Percentiles rank a stretch among this genome's conserved stretches.
Conservation (phyloP, 1,140 invertebrate species). For the Eumeta japonica region DNA sequence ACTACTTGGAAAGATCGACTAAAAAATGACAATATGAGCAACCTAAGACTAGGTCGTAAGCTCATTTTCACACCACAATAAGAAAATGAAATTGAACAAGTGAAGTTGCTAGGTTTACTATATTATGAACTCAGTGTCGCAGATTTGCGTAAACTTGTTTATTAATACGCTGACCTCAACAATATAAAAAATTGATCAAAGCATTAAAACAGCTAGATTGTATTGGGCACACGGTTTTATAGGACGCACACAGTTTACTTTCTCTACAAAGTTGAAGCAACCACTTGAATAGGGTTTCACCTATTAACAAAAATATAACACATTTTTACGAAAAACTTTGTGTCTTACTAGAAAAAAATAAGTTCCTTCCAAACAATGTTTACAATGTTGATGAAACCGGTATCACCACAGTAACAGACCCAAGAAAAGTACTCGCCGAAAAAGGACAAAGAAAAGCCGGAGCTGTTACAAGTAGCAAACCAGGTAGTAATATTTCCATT, state of each 20-base stretch:
- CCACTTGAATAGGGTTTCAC: constrained; percentile 24
- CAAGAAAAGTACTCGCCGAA: constrained; percentile 30
- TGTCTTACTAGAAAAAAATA: constrained; percentile 18
- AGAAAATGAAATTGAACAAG: constrained; percentile 24
- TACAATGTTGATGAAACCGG: constrained; percentile 46
- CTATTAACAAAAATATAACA: constrained; percentile 25
- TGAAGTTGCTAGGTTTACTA: constrained; percentile 14
- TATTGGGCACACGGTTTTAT: constrained; percentile 25
- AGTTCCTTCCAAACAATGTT: constrained; percentile 26
- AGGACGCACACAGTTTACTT: constrained; percentile 19
- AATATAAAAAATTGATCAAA: constrained; percentile 19
- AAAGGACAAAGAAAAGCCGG: constrained; percentile 35
- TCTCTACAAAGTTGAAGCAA: constrained; percentile 26
- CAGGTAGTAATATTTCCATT: constrained; percentile 26
- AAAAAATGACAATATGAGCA: constrained; percentile 16
- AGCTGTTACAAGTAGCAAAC: constrained; percentile 32
- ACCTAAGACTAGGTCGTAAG: constrained; percentile 19
- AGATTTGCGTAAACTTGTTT: constrained; percentile 19
- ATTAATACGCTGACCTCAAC: constrained; percentile 18
- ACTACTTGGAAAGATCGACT: constrained; percentile 16
- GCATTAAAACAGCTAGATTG: constrained; percentile 19
- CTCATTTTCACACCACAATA: constrained; percentile 21
- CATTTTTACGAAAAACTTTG: constrained; percentile 33
- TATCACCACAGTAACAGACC: constrained; percentile 37
- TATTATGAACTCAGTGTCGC: constrained; percentile 13